phyloP scores from a whole-genome alignment of 1,140 invertebrate species.

The Leptonema lineaticorne region DNA sequence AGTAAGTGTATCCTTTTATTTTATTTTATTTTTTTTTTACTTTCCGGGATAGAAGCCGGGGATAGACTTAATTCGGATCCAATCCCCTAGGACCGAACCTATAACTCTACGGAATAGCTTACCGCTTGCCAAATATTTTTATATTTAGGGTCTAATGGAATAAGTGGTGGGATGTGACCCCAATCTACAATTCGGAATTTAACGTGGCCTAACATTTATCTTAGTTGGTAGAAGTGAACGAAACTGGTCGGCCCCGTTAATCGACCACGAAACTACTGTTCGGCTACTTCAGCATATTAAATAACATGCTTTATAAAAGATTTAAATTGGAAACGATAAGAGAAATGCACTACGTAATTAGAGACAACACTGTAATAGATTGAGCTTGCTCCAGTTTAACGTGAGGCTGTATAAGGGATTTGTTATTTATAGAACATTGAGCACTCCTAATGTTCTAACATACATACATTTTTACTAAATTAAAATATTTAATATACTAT shows the following conservation, averaged over 20 bases:
- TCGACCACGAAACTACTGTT: constrained; percentile 11
- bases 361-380: no score
- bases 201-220: constrained; percentile 9
- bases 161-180: constrained; percentile 15
- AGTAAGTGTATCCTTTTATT: background rate
- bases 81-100: background rate
- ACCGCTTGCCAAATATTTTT: constrained; percentile 12
- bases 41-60: background rate
- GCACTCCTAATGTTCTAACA: no score
- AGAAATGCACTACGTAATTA: no score
- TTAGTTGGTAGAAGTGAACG: constrained; percentile 16
- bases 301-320: no score
- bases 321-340: no score
- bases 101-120: background rate
- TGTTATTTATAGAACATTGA: no score
- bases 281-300: constrained; percentile 12
- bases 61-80: background rate
- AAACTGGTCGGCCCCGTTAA: background rate
- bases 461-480: no score
- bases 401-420: no score
- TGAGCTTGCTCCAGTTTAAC: no score
- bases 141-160: constrained; percentile 19
- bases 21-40: background rate
- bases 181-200: constrained; percentile 16
- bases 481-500: no score